These are phyloP conservation scores for Capreolus pygargus DNA, from an alignment of 2,113 vertebrate genomes.

Conservation along the genomic window DNA sequence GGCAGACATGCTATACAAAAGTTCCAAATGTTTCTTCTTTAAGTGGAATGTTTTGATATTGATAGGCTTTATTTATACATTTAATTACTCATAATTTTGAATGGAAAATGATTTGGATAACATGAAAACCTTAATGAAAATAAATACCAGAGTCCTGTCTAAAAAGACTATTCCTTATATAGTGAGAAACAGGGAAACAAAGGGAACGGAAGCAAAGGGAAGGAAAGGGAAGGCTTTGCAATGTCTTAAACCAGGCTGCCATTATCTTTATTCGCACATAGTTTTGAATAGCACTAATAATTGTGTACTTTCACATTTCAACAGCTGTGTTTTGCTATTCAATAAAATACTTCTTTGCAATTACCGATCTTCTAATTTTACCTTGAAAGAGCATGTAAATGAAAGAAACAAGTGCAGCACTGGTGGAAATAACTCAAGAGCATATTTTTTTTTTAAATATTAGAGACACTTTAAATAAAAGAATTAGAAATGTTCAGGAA, in stretches of 20 bases:
- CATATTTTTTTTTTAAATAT: not conserved
- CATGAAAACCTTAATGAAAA: slow-evolving; percentile 5
- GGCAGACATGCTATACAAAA: not conserved
- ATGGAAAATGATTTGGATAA: slow-evolving; percentile 28
- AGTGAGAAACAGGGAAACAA: not conserved
- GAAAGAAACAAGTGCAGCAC: not conserved
- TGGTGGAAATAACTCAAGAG: not conserved
- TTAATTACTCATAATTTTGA: slow-evolving; percentile 24
- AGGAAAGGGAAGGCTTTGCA: not conserved
- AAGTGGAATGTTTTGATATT: slow-evolving; percentile 31
- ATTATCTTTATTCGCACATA: not conserved
- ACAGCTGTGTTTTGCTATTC: not conserved
- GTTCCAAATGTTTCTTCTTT: slow-evolving; percentile 14
- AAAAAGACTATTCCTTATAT: not conserved
- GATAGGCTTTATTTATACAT: not conserved
- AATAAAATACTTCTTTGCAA: not conserved
- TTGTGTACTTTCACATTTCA: not conserved
- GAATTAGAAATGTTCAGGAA: not conserved
- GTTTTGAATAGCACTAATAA: not conserved
- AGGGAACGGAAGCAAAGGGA: not conserved
- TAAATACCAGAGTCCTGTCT: not conserved
- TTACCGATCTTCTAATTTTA: not conserved
- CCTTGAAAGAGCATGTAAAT: not conserved
- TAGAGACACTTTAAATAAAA: not conserved
- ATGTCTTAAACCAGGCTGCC: not conserved